These are phyloP conservation scores for Carterocephalus palaemon DNA, from an alignment of 2,888 invertebrate species.

Conservation along the genomic window DNA sequence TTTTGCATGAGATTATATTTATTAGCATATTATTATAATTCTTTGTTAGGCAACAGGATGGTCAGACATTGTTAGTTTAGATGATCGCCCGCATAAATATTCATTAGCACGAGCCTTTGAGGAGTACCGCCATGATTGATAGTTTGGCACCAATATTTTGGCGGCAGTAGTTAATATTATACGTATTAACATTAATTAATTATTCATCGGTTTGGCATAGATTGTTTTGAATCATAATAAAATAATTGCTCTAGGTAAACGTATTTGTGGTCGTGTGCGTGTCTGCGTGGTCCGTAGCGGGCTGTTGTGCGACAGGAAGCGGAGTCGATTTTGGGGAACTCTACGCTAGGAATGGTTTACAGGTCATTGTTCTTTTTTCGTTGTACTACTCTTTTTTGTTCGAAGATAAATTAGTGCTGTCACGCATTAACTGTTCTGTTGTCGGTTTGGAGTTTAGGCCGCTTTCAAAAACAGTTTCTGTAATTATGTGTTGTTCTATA, in stretches of 20 bases:
- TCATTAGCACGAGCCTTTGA: conserved; percentile 44
- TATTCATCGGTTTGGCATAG: no score
- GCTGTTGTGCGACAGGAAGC: conserved; percentile 67
- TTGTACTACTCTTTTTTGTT: conserved; percentile 53
- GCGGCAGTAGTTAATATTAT: conserved; percentile 34
- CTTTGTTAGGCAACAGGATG: conserved; percentile 25
- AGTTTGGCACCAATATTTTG: conserved; percentile 39
- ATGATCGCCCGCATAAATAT: conserved; percentile 50
- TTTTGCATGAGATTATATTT: background rate
- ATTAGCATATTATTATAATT: conserved; percentile 12
- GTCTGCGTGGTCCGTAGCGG: conserved; percentile 48
- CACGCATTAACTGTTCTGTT: conserved; percentile 48
- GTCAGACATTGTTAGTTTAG: conserved; percentile 32
- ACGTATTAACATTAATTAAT: no score
- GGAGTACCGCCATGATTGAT: conserved; percentile 42
- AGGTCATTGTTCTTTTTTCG: conserved; percentile 73
- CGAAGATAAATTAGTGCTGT: conserved; percentile 64
- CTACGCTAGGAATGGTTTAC: conserved; percentile 57
- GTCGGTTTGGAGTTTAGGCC: conserved; percentile 41
- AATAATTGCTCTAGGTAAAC: no score
- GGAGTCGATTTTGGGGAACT: conserved; percentile 72
- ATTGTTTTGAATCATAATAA: no score
- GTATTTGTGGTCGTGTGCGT: background rate
- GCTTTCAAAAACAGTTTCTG: conserved; percentile 28
- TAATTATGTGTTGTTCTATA: conserved; percentile 4